A percentile compares a stretch with the other conserved stretches of the same genome.
phyloP scores from a whole-genome alignment of 2,113 vertebrate species.

The Pristiophorus japonicus region DNA sequence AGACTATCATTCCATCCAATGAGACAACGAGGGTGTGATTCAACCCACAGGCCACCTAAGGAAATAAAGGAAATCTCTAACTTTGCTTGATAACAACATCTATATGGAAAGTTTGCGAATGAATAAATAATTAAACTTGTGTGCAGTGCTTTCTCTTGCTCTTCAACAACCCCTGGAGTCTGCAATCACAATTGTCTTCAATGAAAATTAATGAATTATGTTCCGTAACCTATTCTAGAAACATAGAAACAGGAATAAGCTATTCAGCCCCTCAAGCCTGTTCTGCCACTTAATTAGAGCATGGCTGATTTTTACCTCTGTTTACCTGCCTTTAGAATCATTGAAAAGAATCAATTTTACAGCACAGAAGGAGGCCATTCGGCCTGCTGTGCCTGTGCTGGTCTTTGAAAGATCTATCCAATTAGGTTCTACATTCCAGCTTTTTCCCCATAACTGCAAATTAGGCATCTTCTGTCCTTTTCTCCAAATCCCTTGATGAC shows the following conservation, averaged over 20 bases:
- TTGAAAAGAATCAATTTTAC: too few species aligned
- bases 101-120: neutral
- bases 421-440: too few species aligned
- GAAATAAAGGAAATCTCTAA: slow-evolving; percentile 16
- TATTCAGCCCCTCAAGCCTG: neutral
- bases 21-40: slow-evolving; percentile 68
- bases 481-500: neutral
- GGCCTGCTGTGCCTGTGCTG: too few species aligned
- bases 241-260: neutral
- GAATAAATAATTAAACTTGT: neutral
- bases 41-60: slow-evolving; percentile 66
- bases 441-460: too few species aligned
- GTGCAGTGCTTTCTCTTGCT: neutral
- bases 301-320: neutral
- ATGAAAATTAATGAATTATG: neutral
- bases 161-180: neutral
- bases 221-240: neutral
- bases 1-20: slow-evolving; percentile 63
- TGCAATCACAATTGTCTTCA: neutral
- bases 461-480: too few species aligned
- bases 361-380: too few species aligned
- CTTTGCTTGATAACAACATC: neutral
- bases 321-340: neutral
- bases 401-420: too few species aligned
- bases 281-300: neutral